Conservation (phyloP, 2,797 vertebrate genomes). For the Leptatherina wallacei region DNA sequence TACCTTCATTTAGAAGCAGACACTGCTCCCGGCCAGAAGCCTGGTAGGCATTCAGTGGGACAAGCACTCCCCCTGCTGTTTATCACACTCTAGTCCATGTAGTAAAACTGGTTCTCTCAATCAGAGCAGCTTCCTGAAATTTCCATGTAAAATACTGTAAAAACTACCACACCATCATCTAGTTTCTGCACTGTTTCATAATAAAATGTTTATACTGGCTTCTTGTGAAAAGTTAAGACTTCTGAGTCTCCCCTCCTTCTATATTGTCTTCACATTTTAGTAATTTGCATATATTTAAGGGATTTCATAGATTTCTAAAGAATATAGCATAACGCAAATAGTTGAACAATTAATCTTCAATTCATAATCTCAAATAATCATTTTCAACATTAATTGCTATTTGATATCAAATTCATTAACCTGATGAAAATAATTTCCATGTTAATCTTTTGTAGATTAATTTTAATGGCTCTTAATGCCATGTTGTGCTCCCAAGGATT, state of each 20-base stretch:
- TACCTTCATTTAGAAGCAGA: conserved; percentile 50
- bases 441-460: background rate
- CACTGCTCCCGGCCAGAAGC: conserved; percentile 21
- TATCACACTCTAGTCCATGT: background rate
- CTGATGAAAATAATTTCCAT: background rate
- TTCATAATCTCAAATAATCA: background rate
- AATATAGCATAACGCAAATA: too few species aligned
- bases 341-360: background rate
- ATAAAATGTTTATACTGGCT: background rate
- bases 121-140: background rate
- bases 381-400: background rate
- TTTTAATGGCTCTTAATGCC: background rate
- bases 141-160: background rate
- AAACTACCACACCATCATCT: background rate
- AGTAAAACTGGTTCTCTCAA: background rate
- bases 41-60: conserved; percentile 35
- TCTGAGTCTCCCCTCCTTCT: too few species aligned
- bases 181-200: background rate
- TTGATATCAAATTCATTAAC: background rate
- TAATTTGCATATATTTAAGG: background rate
- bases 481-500: background rate
- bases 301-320: too few species aligned
- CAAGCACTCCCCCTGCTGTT: conserved; percentile 73
- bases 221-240: too few species aligned
- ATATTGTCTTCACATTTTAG: background rate